Base-by-base conservation (phyloP, 92 coral and sea anemone genomes). In the Isaurus tuberculatus region DNA sequence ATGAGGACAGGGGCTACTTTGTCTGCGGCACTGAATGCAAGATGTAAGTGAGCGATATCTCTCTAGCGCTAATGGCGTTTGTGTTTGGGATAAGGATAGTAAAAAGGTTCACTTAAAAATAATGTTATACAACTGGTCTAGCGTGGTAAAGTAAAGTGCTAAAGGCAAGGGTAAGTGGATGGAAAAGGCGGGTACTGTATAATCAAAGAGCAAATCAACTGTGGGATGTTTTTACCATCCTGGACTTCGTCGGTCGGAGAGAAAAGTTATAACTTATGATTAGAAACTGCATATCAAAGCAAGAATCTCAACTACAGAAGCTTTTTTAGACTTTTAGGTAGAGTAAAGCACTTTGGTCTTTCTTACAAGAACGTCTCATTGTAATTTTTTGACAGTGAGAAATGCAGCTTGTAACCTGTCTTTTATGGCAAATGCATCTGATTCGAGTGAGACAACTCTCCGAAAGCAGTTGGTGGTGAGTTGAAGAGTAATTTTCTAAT, bases 391-490 rank as follows among this genome's bases (percentile, higher is more conserved):
- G 65, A 58, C 86, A 97, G 99, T 97, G 89, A 83, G 99, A 72
- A 94, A 97, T 64, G 98, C 97, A 61, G 98, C 99, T 27, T 97
- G 99, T 61, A 94, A 89, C 81, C 84, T 97, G 64, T 89, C 92
- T 20, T 88, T 92, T 57, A 83, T 97, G 90, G 99, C 97, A 6
- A 97, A 94, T 65, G 98, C 99, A 14, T 72, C 83, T 20, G 97
- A 93, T 63, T 87, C 92, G 31, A 92, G 95, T 46, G 99, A 94
- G 69, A 86, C 94, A 11, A 97, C 97, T 37, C 87, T 85, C 88
- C 89, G 94, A 37, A 97, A 97, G 71, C 99, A 94, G 53, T 80
- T 97, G 11, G 95, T 92, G 92, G 99, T 97, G 44, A 90, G 97
- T 58, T 77, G 20, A 40, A 8, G 8, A 57, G 8, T 53, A 19